Evolutionary conservation across 2,113 vertebrate species (phyloP).

Genomic region (Sarotherodon lohbergeri): DNA sequence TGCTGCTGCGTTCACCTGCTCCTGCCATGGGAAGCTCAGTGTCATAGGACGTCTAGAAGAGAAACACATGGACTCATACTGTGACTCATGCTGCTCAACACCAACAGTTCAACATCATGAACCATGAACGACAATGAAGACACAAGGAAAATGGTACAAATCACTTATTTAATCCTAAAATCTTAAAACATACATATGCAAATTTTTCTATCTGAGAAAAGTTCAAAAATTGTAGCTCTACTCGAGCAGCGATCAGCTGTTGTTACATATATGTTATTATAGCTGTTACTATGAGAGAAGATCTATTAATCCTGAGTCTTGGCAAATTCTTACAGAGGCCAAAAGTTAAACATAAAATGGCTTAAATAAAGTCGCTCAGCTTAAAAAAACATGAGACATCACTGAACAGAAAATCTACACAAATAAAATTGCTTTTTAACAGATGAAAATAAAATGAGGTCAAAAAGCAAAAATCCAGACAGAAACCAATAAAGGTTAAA

Average conservation of each 20-base stretch:
- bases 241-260: neutral
- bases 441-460: neutral
- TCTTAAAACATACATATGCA: neutral
- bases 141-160: accelerated
- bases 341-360: neutral
- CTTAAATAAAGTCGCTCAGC: neutral
- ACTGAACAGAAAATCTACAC: neutral
- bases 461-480: neutral
- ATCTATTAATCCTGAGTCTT: neutral
- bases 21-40: conserved; percentile 60
- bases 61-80: neutral
- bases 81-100: neutral
- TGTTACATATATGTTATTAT: neutral
- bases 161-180: neutral
- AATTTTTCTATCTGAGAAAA: neutral
- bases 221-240: accelerated
- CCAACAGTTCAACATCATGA: neutral
- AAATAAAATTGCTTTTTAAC: neutral
- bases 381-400: neutral
- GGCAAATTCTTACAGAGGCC: neutral
- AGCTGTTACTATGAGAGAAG: neutral
- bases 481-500: neutral
- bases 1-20: conserved; percentile 37
- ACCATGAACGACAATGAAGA: neutral
- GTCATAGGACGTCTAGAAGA: conserved; percentile 67